Evolutionary conservation across 2,888 invertebrate genomes (phyloP).

Genomic region (Vandiemenella viatica): DNA sequence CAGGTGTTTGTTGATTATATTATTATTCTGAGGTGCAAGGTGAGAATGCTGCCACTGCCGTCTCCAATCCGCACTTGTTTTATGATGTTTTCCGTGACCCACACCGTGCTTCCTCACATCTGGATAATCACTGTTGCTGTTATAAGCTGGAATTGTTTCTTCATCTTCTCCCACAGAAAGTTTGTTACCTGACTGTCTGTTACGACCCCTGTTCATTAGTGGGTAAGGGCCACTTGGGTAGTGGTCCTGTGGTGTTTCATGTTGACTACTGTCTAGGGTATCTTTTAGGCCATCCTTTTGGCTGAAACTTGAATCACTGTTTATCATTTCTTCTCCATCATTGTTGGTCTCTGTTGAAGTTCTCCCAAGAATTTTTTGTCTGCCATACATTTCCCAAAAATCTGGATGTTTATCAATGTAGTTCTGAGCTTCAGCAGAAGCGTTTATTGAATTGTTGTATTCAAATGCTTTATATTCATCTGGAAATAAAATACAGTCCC

Average conservation of each 20-base stretch:
- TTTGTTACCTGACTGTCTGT: not conserved
- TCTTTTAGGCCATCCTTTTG: slow-evolving; percentile 6
- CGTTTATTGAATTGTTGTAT: slow-evolving; percentile 32
- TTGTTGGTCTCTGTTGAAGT: no score
- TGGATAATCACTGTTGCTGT: slow-evolving; percentile 7
- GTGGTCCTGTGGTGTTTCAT: not conserved
- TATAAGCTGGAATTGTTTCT: slow-evolving; percentile 1
- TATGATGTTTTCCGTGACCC: slow-evolving; percentile 1
- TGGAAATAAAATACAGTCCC: no score
- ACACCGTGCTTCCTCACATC: slow-evolving; percentile 11
- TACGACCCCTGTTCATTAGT: not conserved
- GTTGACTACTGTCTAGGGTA: not conserved
- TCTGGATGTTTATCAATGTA: slow-evolving; percentile 30
- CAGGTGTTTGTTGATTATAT: not conserved
- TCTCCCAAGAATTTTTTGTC: not conserved
- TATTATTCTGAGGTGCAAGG: not conserved
- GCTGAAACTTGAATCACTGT: slow-evolving; percentile 7
- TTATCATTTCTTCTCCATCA: no score
- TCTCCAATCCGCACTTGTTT: not conserved
- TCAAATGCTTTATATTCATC: slow-evolving; percentile 28
- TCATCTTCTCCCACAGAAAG: slow-evolving; percentile 7
- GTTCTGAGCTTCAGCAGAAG: slow-evolving; percentile 30
- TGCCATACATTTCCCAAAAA: slow-evolving; percentile 19
- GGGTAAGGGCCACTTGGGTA: slow-evolving; percentile 1
- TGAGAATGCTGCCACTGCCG: slow-evolving; percentile 1